Evolutionary conservation across 2,113 vertebrate species (phyloP), one percentile per base, ranked within the genome.

Genomic region (Aegotheles bennettii): DNA sequence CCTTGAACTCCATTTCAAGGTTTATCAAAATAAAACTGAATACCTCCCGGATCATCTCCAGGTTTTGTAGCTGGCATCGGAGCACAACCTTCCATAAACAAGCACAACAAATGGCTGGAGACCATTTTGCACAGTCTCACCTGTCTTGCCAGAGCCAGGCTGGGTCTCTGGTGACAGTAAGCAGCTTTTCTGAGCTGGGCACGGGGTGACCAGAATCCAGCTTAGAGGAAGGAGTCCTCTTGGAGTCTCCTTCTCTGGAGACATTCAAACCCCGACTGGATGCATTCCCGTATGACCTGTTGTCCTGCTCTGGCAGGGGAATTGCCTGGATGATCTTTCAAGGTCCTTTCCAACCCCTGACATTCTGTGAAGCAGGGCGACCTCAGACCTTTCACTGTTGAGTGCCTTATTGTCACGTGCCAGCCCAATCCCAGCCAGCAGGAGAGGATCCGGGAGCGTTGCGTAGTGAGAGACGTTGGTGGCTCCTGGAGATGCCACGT

Each of bases 391-490:
- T 77, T 64, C 38, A 24, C 53, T 0, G 0, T 16, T 47, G 54
- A 76, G 45, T 57, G 42, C 45, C 54, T 65, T n/a, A 0, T 6
- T 13, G 4, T 89, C 73, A 61, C 1, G 0, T 40, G 45, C 69
- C 4, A 4, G 35, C 53, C 43, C 77, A 69, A 87, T 80, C 73
- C 64, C 77, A 84, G 54, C 50, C 7, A 6, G 60, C 73, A 31
- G 54, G 42, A 53, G 73, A 89, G 47, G 35, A 61, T 56, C 73
- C 0, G 0, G 59, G n/a, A 76, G 48, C 0, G 0, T 5, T 16
- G 31, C 3, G 0, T 36, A 48, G 77, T 23, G 42, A 70, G 31
- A 81, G 29, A 24, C 83, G 70, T 16, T 59, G 67, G 73, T 81
- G 60, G 45, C 65, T 84, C 42, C 74, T 23, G 6, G 60, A 63